These are phyloP conservation scores for Trissoscelio sp. DNA, from an alignment of 2,888 invertebrate species.

Conservation along the genomic window DNA sequence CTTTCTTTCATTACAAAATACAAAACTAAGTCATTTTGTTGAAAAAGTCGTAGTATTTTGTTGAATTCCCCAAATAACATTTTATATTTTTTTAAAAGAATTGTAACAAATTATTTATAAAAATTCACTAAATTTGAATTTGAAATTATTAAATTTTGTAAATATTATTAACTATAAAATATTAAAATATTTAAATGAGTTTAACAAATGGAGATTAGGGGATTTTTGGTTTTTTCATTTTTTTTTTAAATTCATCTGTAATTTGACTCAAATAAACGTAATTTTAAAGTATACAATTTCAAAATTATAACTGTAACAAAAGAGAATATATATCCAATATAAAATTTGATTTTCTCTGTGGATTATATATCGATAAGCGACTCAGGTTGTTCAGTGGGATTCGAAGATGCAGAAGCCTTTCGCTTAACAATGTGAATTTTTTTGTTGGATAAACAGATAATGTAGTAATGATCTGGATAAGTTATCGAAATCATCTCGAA, in stretches of 20 bases:
- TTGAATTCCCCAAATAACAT: background rate
- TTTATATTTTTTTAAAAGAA: no score
- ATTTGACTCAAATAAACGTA: conserved; percentile 52
- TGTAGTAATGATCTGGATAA: conserved; percentile 93
- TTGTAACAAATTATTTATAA: no score
- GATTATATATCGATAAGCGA: conserved; percentile 74
- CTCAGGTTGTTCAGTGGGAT: conserved; percentile 66
- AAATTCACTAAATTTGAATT: no score
- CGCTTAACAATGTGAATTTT: conserved; percentile 93
- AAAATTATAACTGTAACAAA: conserved; percentile 56
- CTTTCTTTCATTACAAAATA: conserved; percentile 27
- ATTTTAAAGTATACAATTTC: conserved; percentile 58
- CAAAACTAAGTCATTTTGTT: conserved; percentile 26
- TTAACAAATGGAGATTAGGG: no score
- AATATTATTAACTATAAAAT: no score
- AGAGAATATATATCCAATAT: conserved; percentile 61
- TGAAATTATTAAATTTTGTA: no score
- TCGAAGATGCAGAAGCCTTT: conserved; percentile 68
- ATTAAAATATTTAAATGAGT: no score
- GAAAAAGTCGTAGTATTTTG: background rate
- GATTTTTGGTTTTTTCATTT: background rate
- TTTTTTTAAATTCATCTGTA: conserved; percentile 21
- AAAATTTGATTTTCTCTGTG: conserved; percentile 52
- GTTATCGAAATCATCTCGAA: conserved; percentile 93
- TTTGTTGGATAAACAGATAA: conserved; percentile 94